These are phyloP conservation scores for Lepidocyrtoides sp. DNA, from an alignment of 2,888 invertebrate species.

Conservation along the genomic window DNA sequence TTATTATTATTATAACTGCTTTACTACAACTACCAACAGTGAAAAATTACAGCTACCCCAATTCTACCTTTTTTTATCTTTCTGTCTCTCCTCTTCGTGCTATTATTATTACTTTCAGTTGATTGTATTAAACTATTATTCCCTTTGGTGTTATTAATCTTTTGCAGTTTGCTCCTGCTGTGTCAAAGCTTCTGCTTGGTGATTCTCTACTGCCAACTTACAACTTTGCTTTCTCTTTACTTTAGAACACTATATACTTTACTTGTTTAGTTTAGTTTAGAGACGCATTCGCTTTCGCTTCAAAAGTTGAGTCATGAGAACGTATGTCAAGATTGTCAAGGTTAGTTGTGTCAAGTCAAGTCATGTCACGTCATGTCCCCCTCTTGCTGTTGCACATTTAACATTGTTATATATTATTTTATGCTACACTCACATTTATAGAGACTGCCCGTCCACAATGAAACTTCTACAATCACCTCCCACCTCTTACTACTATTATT, in stretches of 20 bases:
- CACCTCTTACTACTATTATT: neutral
- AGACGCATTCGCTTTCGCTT: conserved; percentile 13
- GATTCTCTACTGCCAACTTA: neutral
- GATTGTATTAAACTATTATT: conserved; percentile 75
- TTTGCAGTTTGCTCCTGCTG: conserved; percentile 62
- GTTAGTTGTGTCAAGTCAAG: conserved; percentile 76
- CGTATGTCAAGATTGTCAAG: conserved; percentile 75
- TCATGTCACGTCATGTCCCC: conserved; percentile 71
- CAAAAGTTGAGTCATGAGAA: conserved; percentile 45
- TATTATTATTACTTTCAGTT: conserved; percentile 7
- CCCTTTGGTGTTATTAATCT: conserved; percentile 73
- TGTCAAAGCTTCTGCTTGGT: conserved; percentile 31
- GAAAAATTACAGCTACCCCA: neutral
- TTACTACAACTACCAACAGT: neutral
- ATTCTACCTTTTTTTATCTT: neutral
- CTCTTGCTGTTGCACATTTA: conserved; percentile 20
- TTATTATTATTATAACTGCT: conserved; percentile 11
- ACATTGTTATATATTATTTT: neutral
- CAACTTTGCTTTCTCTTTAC: neutral
- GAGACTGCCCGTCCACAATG: neutral
- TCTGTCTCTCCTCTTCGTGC: conserved; percentile 22
- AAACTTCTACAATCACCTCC: neutral
- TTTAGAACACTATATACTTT: neutral
- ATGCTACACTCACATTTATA: neutral
- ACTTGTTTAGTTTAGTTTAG: neutral